A percentile compares a stretch with the other conserved stretches of the same genome.
phyloP scores from a whole-genome alignment of 2,113 vertebrate genomes.

The Chascanopsetta lugubris region DNA sequence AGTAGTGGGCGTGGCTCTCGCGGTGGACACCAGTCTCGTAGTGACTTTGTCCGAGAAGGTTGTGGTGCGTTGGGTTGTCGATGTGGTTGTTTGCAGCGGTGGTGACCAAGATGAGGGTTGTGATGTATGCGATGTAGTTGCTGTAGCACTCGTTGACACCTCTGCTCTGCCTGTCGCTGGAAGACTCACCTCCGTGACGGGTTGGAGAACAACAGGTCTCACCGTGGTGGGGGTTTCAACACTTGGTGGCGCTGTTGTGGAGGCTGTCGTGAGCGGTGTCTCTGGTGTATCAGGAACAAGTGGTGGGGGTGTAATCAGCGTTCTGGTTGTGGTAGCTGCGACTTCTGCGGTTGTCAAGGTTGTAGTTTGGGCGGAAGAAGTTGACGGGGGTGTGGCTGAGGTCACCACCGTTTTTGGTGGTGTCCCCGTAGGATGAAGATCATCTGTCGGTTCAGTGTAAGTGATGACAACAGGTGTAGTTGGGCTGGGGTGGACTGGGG shows the following conservation, averaged over 20 bases:
- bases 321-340: conserved; percentile 37
- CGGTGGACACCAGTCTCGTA: conserved; percentile 57
- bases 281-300: conserved; percentile 28
- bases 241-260: conserved; percentile 30
- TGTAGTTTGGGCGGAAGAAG: conserved; percentile 41
- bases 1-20: conserved; percentile 29
- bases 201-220: conserved; percentile 34
- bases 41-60: conserved; percentile 57
- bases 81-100: conserved; percentile 35
- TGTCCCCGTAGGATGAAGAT: conserved; percentile 30
- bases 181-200: conserved; percentile 49
- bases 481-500: conserved; percentile 31
- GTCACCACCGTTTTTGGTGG: conserved; percentile 23
- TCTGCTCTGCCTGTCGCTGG: conserved; percentile 52
- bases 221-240: conserved; percentile 45
- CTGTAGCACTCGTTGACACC: conserved; percentile 29
- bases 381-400: conserved; percentile 20
- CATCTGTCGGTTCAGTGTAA: conserved; percentile 41
- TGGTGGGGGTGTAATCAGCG: conserved; percentile 27
- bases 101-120: conserved; percentile 28
- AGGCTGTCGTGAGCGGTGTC: conserved; percentile 32
- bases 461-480: conserved; percentile 45
- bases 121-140: no score
- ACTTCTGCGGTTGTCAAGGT: conserved; percentile 30
- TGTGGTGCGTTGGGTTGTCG: conserved; percentile 34